These are phyloP conservation scores for Brachionus rubens DNA, from an alignment of 1,140 invertebrate genomes.

Conservation along the genomic window DNA sequence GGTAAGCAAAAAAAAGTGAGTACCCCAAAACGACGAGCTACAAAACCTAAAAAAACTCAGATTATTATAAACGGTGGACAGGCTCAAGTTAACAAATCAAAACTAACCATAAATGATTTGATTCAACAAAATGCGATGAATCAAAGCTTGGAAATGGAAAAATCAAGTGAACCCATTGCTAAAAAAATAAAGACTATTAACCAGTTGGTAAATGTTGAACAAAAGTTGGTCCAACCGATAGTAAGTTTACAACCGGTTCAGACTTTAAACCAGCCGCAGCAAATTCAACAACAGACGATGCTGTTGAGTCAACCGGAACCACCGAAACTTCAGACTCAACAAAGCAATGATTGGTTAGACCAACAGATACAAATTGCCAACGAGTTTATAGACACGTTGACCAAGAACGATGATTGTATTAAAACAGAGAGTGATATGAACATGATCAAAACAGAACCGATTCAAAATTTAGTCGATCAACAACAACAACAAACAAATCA, in stretches of 20 bases:
- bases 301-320: not conserved
- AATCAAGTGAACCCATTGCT: slow-evolving; percentile 9
- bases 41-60: slow-evolving; percentile 27
- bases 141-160: slow-evolving; percentile 14
- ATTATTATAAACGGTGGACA: not conserved
- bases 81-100: slow-evolving; percentile 28
- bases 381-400: slow-evolving; percentile 31
- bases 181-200: slow-evolving; percentile 39
- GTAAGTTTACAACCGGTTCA: not conserved
- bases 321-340: not conserved
- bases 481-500: not conserved
- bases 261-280: too few relatives aligned
- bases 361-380: slow-evolving; percentile 32
- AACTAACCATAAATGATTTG: slow-evolving; percentile 33
- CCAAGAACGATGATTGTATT: slow-evolving; percentile 21
- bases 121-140: slow-evolving; percentile 31
- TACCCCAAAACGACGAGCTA: slow-evolving; percentile 5
- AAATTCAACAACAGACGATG: slow-evolving; percentile 10
- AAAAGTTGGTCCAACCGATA: not conserved
- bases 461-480: not conserved
- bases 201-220: slow-evolving; percentile 1
- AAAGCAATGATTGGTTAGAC: slow-evolving; percentile 27
- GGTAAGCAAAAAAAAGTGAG: not conserved
- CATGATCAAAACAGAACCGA: not conserved
- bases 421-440: too few relatives aligned